Evolutionary conservation across 1,140 invertebrate species (phyloP).

Genomic region (Archegozetes longisetosus): DNA sequence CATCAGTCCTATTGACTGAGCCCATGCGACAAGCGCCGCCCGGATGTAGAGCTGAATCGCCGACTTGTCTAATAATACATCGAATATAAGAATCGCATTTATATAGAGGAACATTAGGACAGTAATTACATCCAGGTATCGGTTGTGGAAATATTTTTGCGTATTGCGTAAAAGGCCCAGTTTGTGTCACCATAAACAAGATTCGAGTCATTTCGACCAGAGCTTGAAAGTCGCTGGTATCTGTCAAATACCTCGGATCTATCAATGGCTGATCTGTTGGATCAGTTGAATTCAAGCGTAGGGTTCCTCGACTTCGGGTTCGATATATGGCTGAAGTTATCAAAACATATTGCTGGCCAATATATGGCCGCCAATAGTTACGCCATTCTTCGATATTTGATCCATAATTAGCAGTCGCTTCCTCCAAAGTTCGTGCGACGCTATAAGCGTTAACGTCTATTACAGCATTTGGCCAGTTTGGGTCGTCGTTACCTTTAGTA

Average conservation of each 20-base stretch:
- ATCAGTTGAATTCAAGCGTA: constrained; percentile 38
- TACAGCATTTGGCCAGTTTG: constrained; percentile 9
- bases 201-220: constrained; percentile 29
- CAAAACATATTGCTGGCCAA: constrained; percentile 6
- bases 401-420: background rate
- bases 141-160: constrained; percentile 25
- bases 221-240: constrained; percentile 41
- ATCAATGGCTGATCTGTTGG: constrained; percentile 43
- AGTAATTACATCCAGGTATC: constrained; percentile 53
- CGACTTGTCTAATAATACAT: constrained; percentile 5
- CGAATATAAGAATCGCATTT: constrained; percentile 45
- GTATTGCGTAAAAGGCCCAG: constrained; percentile 6
- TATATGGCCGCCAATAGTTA: constrained; percentile 5
- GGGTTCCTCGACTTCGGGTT: constrained; percentile 30
- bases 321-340: constrained; percentile 9
- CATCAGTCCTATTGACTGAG: constrained; percentile 46
- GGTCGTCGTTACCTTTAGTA: constrained; percentile 4
- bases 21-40: constrained; percentile 56
- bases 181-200: constrained; percentile 3
- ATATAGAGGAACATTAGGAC: constrained; percentile 38
- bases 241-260: constrained; percentile 53
- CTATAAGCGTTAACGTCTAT: constrained; percentile 8
- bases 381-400: background rate
- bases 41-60: constrained; percentile 20
- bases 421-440: background rate